Conservation (phyloP, 2,113 vertebrate genomes). For the Elgaria multicarinata region DNA sequence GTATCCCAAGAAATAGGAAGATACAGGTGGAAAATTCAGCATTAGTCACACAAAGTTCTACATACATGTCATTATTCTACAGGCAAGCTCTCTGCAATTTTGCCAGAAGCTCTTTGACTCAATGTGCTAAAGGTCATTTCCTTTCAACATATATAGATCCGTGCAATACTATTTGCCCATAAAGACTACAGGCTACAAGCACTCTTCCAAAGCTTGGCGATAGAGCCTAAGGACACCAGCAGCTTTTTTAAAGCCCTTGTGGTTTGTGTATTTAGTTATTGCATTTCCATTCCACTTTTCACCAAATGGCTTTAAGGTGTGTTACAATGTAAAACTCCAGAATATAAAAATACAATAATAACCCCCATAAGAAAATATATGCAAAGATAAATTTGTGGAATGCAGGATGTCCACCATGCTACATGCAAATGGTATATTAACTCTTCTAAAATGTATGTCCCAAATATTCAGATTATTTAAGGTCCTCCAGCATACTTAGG, state of each 20-base stretch:
- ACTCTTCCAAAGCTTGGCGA: neutral
- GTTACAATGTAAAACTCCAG: neutral
- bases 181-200: neutral
- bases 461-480: neutral
- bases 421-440: neutral
- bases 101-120: neutral
- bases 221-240: neutral
- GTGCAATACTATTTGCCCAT: neutral
- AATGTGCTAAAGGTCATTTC: neutral
- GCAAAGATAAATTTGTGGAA: neutral
- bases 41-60: neutral
- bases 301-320: neutral
- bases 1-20: neutral
- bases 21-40: neutral
- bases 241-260: neutral
- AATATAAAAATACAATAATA: neutral
- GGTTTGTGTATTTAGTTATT: neutral
- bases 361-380: neutral
- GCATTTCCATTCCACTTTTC: neutral
- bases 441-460: neutral
- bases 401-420: neutral
- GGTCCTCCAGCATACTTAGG: neutral
- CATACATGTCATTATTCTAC: rapidly evolving
- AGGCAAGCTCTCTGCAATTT: neutral
- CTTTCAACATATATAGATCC: neutral